Conservation (phyloP, 2,888 invertebrate genomes). For the Chelonus formosanus region DNA sequence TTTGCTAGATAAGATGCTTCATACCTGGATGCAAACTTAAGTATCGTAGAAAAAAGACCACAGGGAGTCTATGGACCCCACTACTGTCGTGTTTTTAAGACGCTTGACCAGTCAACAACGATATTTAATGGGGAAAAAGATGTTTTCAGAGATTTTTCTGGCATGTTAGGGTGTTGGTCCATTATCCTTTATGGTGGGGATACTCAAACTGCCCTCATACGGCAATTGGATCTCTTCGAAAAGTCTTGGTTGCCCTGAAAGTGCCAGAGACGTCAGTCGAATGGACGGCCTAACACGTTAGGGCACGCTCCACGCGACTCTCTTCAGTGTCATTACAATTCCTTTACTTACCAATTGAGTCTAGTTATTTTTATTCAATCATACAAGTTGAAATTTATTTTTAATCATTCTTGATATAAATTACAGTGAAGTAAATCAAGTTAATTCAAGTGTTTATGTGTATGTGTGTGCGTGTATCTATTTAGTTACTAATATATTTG, state of each 20-base stretch:
- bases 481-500: no score
- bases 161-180: not conserved
- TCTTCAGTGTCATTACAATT: constrained; percentile 18
- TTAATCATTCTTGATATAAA: no score
- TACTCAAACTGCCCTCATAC: constrained; percentile 31
- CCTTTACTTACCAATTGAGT: not conserved
- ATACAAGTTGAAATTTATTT: no score
- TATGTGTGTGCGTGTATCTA: no score
- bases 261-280: constrained; percentile 43
- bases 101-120: constrained; percentile 2
- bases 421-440: no score
- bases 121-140: constrained; percentile 14
- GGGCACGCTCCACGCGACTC: constrained; percentile 37
- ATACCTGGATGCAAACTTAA: constrained; percentile 38
- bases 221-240: constrained; percentile 20
- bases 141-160: constrained; percentile 39
- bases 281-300: constrained; percentile 44
- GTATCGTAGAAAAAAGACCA: constrained; percentile 25
- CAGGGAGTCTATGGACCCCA: constrained; percentile 7
- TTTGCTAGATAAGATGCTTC: constrained; percentile 40
- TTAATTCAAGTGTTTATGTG: no score
- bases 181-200: constrained; percentile 18
- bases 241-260: constrained; percentile 35
- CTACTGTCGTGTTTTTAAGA: not conserved
- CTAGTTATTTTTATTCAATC: not conserved